Evolutionary conservation across 2,888 invertebrate species (phyloP).

Genomic region (Phlogophora meticulosa): DNA sequence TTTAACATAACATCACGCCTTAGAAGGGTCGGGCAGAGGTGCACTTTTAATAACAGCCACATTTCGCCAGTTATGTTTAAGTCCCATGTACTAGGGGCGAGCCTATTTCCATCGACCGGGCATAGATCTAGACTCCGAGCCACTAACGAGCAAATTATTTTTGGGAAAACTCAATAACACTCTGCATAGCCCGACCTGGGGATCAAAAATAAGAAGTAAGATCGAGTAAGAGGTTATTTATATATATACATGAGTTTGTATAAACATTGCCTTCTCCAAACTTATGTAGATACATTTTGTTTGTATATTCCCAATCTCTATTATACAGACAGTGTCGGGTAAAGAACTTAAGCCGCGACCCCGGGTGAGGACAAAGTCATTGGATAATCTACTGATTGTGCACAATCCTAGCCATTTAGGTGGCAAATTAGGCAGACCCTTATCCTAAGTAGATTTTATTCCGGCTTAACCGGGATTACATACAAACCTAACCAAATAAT

Average conservation of each 20-base stretch:
- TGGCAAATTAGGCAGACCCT: constrained; percentile 56
- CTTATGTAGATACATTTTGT: constrained; percentile 30
- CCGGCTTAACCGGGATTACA: constrained; percentile 52
- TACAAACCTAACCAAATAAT: constrained; percentile 35
- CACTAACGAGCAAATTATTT: too few relatives aligned
- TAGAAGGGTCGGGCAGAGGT: too few relatives aligned
- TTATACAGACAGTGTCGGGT: constrained; percentile 14
- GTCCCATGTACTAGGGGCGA: too few relatives aligned
- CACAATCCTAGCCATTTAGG: constrained; percentile 53
- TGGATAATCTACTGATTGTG: constrained; percentile 52
- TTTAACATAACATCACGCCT: too few relatives aligned
- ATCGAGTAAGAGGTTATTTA: too few relatives aligned
- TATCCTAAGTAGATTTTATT: constrained; percentile 54
- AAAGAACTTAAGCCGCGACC: constrained; percentile 42
- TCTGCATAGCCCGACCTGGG: too few relatives aligned
- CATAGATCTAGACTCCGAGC: too few relatives aligned
- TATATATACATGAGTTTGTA: not conserved
- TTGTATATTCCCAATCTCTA: constrained; percentile 28
- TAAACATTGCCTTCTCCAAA: constrained; percentile 3
- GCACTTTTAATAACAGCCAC: too few relatives aligned
- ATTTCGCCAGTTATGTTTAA: too few relatives aligned
- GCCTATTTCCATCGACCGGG: too few relatives aligned
- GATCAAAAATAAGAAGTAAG: too few relatives aligned
- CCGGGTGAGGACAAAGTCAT: constrained; percentile 43
- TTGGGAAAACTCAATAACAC: too few relatives aligned